These are phyloP conservation scores for Lutraria rhynchaena DNA, from an alignment of 1,140 invertebrate species.

Conservation along the genomic window DNA sequence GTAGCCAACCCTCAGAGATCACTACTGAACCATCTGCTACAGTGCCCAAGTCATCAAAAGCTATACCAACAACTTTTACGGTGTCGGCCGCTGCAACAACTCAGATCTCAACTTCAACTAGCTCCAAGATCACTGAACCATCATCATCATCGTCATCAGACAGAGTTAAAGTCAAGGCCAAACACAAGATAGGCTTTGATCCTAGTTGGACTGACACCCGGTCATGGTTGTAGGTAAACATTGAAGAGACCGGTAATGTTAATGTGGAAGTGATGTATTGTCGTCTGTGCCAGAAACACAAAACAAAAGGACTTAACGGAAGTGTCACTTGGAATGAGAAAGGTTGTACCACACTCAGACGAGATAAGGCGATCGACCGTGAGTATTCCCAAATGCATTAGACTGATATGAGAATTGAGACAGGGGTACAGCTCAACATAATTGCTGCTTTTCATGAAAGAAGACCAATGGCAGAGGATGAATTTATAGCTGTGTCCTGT, in stretches of 20 bases:
- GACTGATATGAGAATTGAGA: conserved; percentile 17
- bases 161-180: conserved; percentile 5
- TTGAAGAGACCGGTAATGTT: conserved; percentile 17
- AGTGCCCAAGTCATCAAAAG: no score
- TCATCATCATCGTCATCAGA: no score
- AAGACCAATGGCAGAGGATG: conserved; percentile 29
- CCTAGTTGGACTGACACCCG: conserved; percentile 9
- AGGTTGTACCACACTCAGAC: conserved; percentile 13
- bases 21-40: no score
- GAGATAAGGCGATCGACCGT: conserved; percentile 27
- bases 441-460: neutral
- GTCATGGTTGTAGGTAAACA: conserved; percentile 6
- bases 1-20: no score
- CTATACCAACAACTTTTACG: no score
- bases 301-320: conserved; percentile 16
- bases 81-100: no score
- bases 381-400: conserved; percentile 39
- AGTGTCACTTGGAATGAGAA: conserved; percentile 26
- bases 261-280: conserved; percentile 9
- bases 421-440: conserved; percentile 26
- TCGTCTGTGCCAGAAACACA: conserved; percentile 44
- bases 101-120: no score
- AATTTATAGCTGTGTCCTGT: neutral
- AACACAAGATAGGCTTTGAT: conserved; percentile 28
- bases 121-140: no score